These are phyloP conservation scores for Pachypanchax playfairii DNA, from an alignment of 2,113 vertebrate genomes.

Conservation along the genomic window DNA sequence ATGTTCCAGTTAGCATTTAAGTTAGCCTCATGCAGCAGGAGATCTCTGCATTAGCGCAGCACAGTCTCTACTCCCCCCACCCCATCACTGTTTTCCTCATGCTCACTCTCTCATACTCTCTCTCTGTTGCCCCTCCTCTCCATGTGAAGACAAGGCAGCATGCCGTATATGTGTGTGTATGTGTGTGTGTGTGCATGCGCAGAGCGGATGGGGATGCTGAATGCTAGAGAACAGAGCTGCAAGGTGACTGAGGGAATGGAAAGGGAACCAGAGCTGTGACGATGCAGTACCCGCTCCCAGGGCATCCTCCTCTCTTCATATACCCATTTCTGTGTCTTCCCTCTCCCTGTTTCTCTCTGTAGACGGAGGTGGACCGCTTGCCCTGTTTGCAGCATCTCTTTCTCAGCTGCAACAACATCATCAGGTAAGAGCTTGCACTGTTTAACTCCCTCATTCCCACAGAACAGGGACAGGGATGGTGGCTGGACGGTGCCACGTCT, in stretches of 20 bases:
- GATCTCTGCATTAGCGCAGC: slow-evolving; percentile 79
- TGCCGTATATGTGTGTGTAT: slow-evolving; percentile 52
- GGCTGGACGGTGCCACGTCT: slow-evolving; percentile 42
- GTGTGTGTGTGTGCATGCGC: slow-evolving; percentile 66
- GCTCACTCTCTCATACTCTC: slow-evolving; percentile 51
- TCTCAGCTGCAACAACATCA: slow-evolving; percentile 97
- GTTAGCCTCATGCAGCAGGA: slow-evolving; percentile 80
- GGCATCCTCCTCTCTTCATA: slow-evolving; percentile 51
- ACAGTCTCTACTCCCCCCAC: slow-evolving; percentile 72
- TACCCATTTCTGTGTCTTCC: slow-evolving; percentile 56
- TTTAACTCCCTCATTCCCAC: slow-evolving; percentile 66
- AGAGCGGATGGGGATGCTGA: slow-evolving; percentile 79
- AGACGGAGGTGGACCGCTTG: slow-evolving; percentile 96
- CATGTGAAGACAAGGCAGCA: slow-evolving; percentile 69
- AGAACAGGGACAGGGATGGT: slow-evolving; percentile 41
- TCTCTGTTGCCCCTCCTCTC: slow-evolving; percentile 61
- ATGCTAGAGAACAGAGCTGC: slow-evolving; percentile 74
- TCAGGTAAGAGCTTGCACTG: slow-evolving; percentile 85
- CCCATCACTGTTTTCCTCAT: slow-evolving; percentile 45
- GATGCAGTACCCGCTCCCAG: slow-evolving; percentile 58
- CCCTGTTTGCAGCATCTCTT: slow-evolving; percentile 93
- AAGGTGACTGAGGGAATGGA: slow-evolving; percentile 82
- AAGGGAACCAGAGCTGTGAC: slow-evolving; percentile 65
- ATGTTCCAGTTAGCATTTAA: slow-evolving; percentile 56
- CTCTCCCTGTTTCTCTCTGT: slow-evolving; percentile 71